Base-by-base conservation (phyloP, 1,140 invertebrate genomes). In the Eurosta solidaginis region DNA sequence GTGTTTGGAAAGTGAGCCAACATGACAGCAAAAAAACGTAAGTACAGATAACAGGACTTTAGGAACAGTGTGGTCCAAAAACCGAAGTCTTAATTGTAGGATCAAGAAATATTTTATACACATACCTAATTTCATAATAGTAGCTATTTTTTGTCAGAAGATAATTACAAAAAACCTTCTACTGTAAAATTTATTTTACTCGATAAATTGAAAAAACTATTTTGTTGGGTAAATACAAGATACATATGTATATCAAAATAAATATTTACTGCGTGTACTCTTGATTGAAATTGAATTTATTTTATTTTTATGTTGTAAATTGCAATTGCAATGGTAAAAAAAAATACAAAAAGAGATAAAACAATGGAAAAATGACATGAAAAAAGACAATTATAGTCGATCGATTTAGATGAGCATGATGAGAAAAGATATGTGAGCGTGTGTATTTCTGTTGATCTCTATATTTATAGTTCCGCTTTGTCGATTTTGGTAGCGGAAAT, bases 211-310 rank as follows among this genome's bases (percentile, higher is more conserved):
- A n/a, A n/a, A n/a, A n/a, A n/a, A n/a, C n/a, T n/a, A n/a, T n/a
- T n/a, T n/a, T n/a, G n/a, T n/a, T n/a, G n/a, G n/a, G n/a, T n/a
- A n/a, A n/a, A n/a, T n/a, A n/a, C n/a, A n/a, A 17, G 3, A 47
- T n/a, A 14, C 45, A 47, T n/a, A 59, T 29, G 29, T 54, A 54
- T 4, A 59, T 5, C n/a, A 12, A 47, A 12, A 4, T 47, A 3
- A 47, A 47, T n/a, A 36, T 59, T 33, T 59, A 59, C 54, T 59
- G 17, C 27, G 27, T 33, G 54, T 12, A 36, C 54, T 25, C 54
- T 59, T 59, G 54, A 59, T 59, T 59, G 45, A 59, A 59, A 59
- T 59, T 59, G 27, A 59, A 59, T 59, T 59, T 59, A 59, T 36
- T 47, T 47, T 47, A 59, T 59, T 59, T 36, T 33, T 59, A 33